These are phyloP conservation scores for Semicossyphus pulcher DNA, from an alignment of 2,113 vertebrate species.

Conservation along the genomic window DNA sequence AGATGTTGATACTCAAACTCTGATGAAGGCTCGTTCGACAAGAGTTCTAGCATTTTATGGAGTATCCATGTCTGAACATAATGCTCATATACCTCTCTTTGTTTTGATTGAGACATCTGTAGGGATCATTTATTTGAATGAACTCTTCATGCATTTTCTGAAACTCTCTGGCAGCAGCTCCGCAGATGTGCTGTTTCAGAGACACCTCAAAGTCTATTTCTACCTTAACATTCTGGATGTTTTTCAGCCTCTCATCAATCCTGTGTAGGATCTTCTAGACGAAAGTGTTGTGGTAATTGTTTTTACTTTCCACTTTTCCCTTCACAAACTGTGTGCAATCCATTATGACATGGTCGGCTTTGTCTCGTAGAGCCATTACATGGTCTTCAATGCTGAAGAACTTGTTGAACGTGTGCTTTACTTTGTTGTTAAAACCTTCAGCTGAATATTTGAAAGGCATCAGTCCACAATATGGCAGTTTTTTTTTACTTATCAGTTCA, in stretches of 20 bases:
- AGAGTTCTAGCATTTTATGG: constrained; percentile 1
- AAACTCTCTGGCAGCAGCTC: constrained; percentile 45
- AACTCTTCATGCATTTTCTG: constrained; percentile 67
- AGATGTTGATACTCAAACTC: constrained; percentile 45
- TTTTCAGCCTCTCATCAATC: constrained; percentile 36
- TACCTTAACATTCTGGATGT: accelerated
- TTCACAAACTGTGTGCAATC: accelerated
- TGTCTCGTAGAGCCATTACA: not conserved
- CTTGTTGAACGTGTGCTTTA: accelerated
- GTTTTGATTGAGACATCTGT: constrained; percentile 28
- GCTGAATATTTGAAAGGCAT: constrained; percentile 6
- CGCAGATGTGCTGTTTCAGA: constrained; percentile 77
- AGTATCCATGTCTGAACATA: constrained; percentile 62
- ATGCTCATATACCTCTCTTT: constrained; percentile 52
- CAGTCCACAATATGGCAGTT: accelerated
- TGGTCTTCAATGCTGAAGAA: accelerated
- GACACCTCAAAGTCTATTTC: constrained; percentile 42
- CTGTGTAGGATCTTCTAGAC: constrained; percentile 62
- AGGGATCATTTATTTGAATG: constrained; percentile 61
- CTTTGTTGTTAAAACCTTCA: accelerated
- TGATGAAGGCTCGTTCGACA: constrained; percentile 4
- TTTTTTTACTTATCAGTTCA: not conserved
- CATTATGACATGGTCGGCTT: constrained; percentile 20
- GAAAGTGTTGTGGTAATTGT: constrained; percentile 63
- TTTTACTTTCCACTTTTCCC: not conserved